Base-by-base conservation (phyloP, 2,797 vertebrate species). In the Pitangus sulphuratus region DNA sequence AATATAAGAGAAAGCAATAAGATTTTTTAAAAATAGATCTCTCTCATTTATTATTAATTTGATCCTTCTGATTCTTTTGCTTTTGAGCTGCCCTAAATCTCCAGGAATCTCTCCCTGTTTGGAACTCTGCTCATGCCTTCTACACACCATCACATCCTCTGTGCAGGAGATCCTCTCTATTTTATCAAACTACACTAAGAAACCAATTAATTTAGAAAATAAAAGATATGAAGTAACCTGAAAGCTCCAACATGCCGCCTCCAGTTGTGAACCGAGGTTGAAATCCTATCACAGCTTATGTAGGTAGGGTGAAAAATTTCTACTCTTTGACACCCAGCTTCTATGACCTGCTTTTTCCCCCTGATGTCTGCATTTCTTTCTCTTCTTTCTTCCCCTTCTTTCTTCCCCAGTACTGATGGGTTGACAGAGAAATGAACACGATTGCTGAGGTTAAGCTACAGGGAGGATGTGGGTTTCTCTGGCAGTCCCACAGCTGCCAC, bases 391-490 rank as follows among this genome's bases (percentile, higher is more conserved):
- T 16, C 40, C 20, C 31, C 22, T 44, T n/a, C 28, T 39, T 31
- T 51, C 33, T 40, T 16, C 40, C 20, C 31, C 22, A 26, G 54
- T 3, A 3, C 47, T 15, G n/a, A 48, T 12, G 39, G 39, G 39
- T 62, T 72, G 61, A 30, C 77, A 80, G 56, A 80, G 81, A 48
- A 70, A 18, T 0, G 6, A 76, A 10, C n/a, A 44, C 0, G 0
- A 8, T 25, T 1, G 1, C 77, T 70, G 84, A 74, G 75, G 70
- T 3, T 53, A 28, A 50, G 66, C 68, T 53, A 4, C 37, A n/a
- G 68, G 64, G 89, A 96, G 92, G 92, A 96, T 94, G 95, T 94
- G 94, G 94, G 76, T 57, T 91, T n/a, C 22, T n/a, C 53, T n/a
- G 14, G 62, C 66, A 28, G 6, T 16, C 47, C 74, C 71, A 9